Evolutionary conservation across 2,797 vertebrate species (phyloP).

Genomic region (Rhinoraja longicauda): DNA sequence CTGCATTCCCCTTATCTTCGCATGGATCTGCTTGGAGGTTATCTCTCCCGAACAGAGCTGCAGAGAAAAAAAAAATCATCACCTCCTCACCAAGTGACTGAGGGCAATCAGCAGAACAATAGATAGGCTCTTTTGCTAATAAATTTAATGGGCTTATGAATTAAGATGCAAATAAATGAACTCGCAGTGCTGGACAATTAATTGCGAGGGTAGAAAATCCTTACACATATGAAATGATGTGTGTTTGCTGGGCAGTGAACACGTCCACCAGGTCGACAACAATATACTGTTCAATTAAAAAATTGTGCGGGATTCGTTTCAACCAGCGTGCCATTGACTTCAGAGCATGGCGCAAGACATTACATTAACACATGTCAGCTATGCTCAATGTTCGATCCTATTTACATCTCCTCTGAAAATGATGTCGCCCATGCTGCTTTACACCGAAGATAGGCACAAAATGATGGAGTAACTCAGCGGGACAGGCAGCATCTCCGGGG

Average conservation of each 20-base stretch:
- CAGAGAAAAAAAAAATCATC: slow-evolving; percentile 18
- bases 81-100: slow-evolving; percentile 30
- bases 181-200: background rate
- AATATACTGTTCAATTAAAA: background rate
- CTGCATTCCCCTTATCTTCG: slow-evolving; percentile 32
- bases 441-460: too few species aligned
- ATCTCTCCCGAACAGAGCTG: slow-evolving; percentile 25
- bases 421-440: too few species aligned
- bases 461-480: too few species aligned
- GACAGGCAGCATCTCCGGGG: too few species aligned
- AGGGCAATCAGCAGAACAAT: slow-evolving; percentile 25
- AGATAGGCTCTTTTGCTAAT: slow-evolving; percentile 5
- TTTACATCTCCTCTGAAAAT: background rate
- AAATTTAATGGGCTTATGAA: slow-evolving; percentile 35
- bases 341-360: background rate
- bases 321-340: background rate
- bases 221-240: slow-evolving; percentile 15
- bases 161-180: slow-evolving; percentile 34
- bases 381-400: background rate
- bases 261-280: background rate
- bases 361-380: background rate
- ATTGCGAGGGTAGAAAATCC: slow-evolving; percentile 34
- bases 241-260: slow-evolving; percentile 3
- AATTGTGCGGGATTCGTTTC: background rate
- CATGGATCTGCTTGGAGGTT: slow-evolving; percentile 32